Percentiles rank a stretch among this genome's conserved stretches.
These are phyloP conservation scores for Monochamus saltuarius DNA, from an alignment of 1,140 invertebrate species.

Conservation along the genomic window DNA sequence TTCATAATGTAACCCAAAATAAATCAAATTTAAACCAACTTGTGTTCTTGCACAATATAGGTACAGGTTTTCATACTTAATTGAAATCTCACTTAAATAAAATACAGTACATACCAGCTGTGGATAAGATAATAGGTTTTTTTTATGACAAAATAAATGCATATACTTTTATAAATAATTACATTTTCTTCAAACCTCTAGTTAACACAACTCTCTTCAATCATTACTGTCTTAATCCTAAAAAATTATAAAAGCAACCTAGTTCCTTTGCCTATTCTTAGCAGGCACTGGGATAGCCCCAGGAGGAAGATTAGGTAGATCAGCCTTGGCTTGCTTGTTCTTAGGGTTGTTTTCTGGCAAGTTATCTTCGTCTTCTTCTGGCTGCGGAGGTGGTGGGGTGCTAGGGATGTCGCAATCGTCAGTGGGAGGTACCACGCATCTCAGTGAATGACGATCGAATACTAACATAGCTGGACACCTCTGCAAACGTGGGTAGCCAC, in stretches of 20 bases:
- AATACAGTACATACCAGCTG: no score
- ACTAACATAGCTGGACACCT: constrained; percentile 88
- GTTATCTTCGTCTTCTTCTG: constrained; percentile 49
- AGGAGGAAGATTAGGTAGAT: constrained; percentile 45
- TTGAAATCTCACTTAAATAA: no score
- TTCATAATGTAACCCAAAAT: no score
- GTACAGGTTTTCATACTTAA: no score
- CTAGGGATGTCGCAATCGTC: constrained; percentile 83
- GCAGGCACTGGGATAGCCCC: constrained; percentile 46
- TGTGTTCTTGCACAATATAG: no score
- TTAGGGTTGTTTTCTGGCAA: constrained; percentile 46
- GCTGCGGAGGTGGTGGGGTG: constrained; percentile 65
- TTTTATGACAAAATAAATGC: neutral
- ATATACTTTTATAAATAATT: constrained; percentile 1
- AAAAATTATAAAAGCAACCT: neutral
- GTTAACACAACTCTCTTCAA: neutral
- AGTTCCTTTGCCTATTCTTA: constrained; percentile 46
- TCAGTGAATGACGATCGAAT: constrained; percentile 77
- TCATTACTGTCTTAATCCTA: no score
- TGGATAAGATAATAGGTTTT: no score
- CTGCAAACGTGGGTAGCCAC: constrained; percentile 86
- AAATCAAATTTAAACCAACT: no score
- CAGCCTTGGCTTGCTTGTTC: constrained; percentile 26
- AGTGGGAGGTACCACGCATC: constrained; percentile 85
- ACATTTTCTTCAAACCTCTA: neutral